phyloP scores from a whole-genome alignment of 2,888 invertebrate genomes.

The Acleris cristana region DNA sequence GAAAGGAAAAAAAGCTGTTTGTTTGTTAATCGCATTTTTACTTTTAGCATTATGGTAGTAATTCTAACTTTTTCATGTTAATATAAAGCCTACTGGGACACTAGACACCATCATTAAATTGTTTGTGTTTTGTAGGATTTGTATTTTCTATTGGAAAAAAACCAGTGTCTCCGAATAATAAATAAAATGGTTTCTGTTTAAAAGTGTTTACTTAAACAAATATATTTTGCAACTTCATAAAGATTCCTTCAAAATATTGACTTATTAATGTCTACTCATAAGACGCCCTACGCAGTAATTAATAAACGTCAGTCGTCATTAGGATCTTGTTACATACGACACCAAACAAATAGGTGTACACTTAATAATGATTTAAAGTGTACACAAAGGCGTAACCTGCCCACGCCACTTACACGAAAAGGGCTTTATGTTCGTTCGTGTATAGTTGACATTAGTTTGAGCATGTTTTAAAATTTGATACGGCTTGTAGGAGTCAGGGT shows the following conservation, averaged over 20 bases:
- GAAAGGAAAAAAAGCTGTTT: too few species aligned
- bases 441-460: constrained; percentile 50
- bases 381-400: constrained; percentile 55
- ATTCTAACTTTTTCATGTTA: too few species aligned
- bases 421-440: constrained; percentile 40
- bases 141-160: too few species aligned
- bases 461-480: constrained; percentile 71
- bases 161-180: too few species aligned
- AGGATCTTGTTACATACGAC: constrained; percentile 78
- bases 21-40: too few species aligned
- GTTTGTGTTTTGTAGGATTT: too few species aligned
- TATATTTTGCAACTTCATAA: not conserved
- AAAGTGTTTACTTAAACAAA: too few species aligned
- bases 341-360: constrained; percentile 81
- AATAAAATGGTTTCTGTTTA: too few species aligned
- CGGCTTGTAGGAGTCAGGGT: constrained; percentile 72
- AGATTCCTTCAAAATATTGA: not conserved
- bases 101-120: too few species aligned
- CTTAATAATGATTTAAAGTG: constrained; percentile 74
- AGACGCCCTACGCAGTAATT: constrained; percentile 54
- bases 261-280: constrained; percentile 8
- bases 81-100: too few species aligned
- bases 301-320: constrained; percentile 78
- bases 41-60: too few species aligned
- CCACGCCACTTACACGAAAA: constrained; percentile 36